Base-by-base conservation (phyloP, 2,888 invertebrate species). In the Tillus elongatus region DNA sequence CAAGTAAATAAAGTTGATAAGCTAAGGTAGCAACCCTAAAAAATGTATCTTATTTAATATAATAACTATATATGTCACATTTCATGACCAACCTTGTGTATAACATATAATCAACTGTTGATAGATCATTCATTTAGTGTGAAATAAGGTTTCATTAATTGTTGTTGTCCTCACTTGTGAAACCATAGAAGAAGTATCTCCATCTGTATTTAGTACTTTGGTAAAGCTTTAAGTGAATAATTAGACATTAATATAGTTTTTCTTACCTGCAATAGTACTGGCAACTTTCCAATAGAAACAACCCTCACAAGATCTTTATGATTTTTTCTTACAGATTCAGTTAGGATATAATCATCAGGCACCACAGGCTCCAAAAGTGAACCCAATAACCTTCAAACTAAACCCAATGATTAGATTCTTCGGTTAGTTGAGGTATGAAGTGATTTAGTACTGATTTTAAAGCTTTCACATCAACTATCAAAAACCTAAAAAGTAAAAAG, bases 301-400 rank as follows among this genome's bases (percentile, higher is more conserved):
- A 95, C 84, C 47, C 98, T 72, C 0, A 87, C 82, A 44, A 99
- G 72, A 66, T 96, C 92, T 40, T 79, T 79, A 30, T 99, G 70
- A 67, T 99, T 98, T 45, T 80, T 78, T 49, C 78, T 72, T 0
- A 98, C 95, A 11, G 90, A 88, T 4, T 77, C 70, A 0, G 98
- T 99, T 11, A 97, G 67, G 50, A 99, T 87, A 54, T 97, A 99
- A 42, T 81, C 79, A 10, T 77, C 73, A 4, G 83, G 78, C 30
- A 73, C 66, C 13, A 69, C 60, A 0, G 80, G 72, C 37, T 80
- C 76, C 15, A 79, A 61, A 33, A 69, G 14, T 79, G 74, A 13
- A 95, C 77, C 90, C 90, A 93, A 60, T 91, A 93, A 0, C 92
- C 92, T 68, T 92, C 91, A 53, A 96, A 85, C 29, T 73, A 69